phyloP scores from a whole-genome alignment of 2,888 invertebrate species.

The Drosophila nr. fundita region DNA sequence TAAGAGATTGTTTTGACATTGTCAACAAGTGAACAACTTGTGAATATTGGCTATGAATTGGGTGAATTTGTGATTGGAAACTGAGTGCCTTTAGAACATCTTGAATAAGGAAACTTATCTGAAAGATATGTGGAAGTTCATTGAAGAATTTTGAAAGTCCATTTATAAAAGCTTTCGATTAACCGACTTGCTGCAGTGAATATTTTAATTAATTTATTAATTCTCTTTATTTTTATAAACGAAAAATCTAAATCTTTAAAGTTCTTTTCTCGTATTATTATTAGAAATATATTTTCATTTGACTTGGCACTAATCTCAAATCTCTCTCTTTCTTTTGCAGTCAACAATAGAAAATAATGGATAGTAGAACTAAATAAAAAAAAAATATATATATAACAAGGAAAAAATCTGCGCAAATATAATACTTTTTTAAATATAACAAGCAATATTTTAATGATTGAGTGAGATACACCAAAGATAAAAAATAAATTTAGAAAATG shows the following conservation, averaged over 20 bases:
- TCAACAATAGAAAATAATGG: slow-evolving; percentile 42
- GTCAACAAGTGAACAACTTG: slow-evolving; percentile 67
- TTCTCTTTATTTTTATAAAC: neutral
- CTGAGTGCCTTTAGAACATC: neutral
- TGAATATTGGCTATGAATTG: slow-evolving; percentile 33
- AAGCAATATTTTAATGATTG: slow-evolving; percentile 75
- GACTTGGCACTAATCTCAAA: neutral
- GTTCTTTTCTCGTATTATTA: neutral
- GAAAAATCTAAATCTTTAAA: neutral
- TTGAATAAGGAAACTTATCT: neutral
- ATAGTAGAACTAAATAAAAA: slow-evolving; percentile 51
- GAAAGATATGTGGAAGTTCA: neutral
- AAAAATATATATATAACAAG: slow-evolving; percentile 10
- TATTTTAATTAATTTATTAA: neutral
- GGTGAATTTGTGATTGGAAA: slow-evolving; percentile 6
- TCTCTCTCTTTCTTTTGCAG: slow-evolving; percentile 34
- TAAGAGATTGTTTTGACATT: slow-evolving; percentile 44
- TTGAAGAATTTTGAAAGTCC: neutral
- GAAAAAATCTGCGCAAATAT: slow-evolving; percentile 17
- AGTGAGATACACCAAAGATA: slow-evolving; percentile 65
- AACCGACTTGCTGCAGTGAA: neutral
- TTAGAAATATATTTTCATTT: neutral
- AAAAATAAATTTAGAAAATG: slow-evolving; percentile 23
- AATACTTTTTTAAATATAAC: slow-evolving; percentile 48
- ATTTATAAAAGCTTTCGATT: neutral